Conservation (phyloP, 2,113 vertebrate species). For the Ammodramus savannarum region DNA sequence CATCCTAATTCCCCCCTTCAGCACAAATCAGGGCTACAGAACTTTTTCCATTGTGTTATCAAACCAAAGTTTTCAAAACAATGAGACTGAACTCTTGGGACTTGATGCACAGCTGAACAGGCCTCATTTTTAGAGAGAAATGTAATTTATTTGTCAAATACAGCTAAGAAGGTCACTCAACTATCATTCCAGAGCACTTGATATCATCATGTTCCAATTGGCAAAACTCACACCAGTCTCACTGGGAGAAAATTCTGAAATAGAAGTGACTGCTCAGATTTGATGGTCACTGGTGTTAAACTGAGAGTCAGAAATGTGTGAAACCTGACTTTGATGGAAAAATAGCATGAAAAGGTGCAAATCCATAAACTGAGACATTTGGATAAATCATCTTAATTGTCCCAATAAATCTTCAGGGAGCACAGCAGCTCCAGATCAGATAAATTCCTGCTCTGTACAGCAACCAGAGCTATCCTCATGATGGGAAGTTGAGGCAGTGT, state of each 20-base stretch:
- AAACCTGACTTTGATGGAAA: background rate
- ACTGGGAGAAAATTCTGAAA: background rate
- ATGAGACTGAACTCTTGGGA: background rate
- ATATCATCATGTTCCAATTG: background rate
- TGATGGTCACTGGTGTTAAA: background rate
- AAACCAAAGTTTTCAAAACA: background rate
- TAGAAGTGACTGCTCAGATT: background rate
- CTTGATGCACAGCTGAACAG: background rate
- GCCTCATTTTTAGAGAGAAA: background rate
- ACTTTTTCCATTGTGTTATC: background rate
- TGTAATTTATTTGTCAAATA: background rate
- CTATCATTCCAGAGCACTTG: background rate
- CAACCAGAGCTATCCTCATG: background rate
- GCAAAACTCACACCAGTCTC: background rate
- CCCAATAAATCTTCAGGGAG: background rate
- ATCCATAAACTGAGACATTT: background rate
- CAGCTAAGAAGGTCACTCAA: background rate
- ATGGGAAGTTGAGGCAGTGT: rapidly evolving
- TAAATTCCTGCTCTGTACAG: background rate
- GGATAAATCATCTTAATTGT: background rate
- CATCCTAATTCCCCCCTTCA: background rate
- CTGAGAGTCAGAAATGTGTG: background rate
- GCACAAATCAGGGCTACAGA: background rate
- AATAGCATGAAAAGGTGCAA: background rate
- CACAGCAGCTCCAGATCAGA: background rate